phyloP scores from a whole-genome alignment of 2,888 invertebrate species.

The Pemphredon lugubris region DNA sequence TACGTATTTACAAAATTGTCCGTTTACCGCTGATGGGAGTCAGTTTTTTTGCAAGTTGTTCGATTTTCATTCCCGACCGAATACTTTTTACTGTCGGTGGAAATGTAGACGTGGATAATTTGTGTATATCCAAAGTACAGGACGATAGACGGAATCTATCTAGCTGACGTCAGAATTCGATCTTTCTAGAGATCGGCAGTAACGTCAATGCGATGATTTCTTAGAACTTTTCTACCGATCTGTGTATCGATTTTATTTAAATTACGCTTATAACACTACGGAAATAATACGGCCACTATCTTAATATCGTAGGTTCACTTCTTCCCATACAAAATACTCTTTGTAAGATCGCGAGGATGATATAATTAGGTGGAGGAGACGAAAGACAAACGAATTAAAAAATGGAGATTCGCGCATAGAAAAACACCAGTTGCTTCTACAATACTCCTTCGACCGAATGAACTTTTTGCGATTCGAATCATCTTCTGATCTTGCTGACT shows the following conservation, averaged over 20 bases:
- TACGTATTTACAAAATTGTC: no score
- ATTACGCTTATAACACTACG: not conserved
- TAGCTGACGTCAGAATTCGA: no score
- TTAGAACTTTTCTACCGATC: conserved; percentile 11
- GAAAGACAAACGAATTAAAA: no score
- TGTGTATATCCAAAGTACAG: no score
- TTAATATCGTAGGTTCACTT: not conserved
- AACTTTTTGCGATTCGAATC: not conserved
- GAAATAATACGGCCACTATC: no score
- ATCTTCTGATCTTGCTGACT: not conserved
- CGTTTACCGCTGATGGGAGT: conserved; percentile 10
- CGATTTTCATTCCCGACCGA: conserved; percentile 17
- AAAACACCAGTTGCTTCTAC: no score
- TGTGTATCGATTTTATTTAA: not conserved
- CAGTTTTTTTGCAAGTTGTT: conserved; percentile 30
- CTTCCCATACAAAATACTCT: not conserved
- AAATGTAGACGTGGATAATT: not conserved
- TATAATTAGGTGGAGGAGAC: not conserved
- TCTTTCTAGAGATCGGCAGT: no score
- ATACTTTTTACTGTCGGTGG: not conserved
- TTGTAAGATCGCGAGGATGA: not conserved
- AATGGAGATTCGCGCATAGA: no score
- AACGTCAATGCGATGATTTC: conserved; percentile 5
- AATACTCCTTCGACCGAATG: no score
- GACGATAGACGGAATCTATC: no score